Evolutionary conservation across 2,888 invertebrate species (phyloP).

Genomic region (Eupsilia transversa): DNA sequence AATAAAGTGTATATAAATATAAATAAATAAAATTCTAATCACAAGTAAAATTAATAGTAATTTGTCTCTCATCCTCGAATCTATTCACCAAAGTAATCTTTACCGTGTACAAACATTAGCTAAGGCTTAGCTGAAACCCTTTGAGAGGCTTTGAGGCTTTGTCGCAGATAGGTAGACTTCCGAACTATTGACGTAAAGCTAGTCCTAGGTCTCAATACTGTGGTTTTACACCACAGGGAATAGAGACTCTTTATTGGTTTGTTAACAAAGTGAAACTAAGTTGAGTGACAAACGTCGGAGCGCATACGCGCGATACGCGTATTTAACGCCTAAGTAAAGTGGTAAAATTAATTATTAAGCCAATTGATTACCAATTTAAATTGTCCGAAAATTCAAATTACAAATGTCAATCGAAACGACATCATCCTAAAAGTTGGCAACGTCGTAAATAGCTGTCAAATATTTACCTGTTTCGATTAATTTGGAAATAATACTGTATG

Average conservation of each 20-base stretch:
- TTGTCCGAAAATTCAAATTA: background rate
- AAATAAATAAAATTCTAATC: too few relatives aligned
- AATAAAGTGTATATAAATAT: too few relatives aligned
- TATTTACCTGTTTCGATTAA: too few relatives aligned
- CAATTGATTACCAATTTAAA: background rate
- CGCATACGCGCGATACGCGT: background rate
- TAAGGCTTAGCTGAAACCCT: background rate
- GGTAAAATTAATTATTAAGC: background rate
- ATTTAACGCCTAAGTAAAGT: background rate
- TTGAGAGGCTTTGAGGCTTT: conserved; percentile 16
- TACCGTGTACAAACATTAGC: background rate
- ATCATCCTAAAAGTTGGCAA: too few relatives aligned
- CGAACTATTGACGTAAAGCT: conserved; percentile 11
- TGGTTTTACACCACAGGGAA: background rate
- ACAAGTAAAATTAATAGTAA: background rate
- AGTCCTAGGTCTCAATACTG: conserved; percentile 9
- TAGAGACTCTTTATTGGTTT: background rate
- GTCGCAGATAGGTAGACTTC: too few relatives aligned
- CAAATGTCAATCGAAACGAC: too few relatives aligned
- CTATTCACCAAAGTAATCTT: background rate
- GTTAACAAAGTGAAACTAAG: background rate
- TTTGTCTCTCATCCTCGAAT: background rate
- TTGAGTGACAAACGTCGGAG: background rate
- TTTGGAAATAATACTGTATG: too few relatives aligned
- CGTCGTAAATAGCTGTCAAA: too few relatives aligned